A percentile compares a stretch with the other conserved stretches of the same genome.
Evolutionary conservation across 2,888 invertebrate genomes (phyloP).

Genomic region (Drepana falcataria): DNA sequence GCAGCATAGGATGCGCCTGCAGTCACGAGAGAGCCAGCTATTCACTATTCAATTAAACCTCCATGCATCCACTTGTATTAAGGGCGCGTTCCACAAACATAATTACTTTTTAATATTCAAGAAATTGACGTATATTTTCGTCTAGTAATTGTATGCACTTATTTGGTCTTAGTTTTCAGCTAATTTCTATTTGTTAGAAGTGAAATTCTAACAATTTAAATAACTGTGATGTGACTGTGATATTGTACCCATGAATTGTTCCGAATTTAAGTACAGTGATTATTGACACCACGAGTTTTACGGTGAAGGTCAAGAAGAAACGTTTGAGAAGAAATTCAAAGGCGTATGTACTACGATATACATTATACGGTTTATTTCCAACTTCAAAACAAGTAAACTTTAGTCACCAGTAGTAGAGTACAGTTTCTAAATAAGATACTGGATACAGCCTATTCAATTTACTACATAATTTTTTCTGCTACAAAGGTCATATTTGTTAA

Average conservation of each 20-base stretch:
- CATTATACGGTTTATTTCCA: no score
- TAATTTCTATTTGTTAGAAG: no score
- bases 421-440: constrained; percentile 1
- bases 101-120: constrained; percentile 17
- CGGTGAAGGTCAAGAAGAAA: no score
- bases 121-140: neutral
- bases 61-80: constrained; percentile 27
- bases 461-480: neutral
- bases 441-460: neutral
- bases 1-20: constrained; percentile 14
- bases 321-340: no score
- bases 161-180: no score
- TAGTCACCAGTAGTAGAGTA: neutral
- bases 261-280: no score
- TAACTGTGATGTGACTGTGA: no score
- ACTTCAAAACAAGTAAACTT: no score
- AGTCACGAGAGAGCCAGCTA: constrained; percentile 33
- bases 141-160: neutral
- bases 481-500: constrained; percentile 1
- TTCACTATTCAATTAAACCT: constrained; percentile 39
- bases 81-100: constrained; percentile 24
- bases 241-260: no score
- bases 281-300: no score
- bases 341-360: no score
- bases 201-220: no score